Base-by-base conservation (phyloP, 2,113 vertebrate species). In the Promerops cafer region DNA sequence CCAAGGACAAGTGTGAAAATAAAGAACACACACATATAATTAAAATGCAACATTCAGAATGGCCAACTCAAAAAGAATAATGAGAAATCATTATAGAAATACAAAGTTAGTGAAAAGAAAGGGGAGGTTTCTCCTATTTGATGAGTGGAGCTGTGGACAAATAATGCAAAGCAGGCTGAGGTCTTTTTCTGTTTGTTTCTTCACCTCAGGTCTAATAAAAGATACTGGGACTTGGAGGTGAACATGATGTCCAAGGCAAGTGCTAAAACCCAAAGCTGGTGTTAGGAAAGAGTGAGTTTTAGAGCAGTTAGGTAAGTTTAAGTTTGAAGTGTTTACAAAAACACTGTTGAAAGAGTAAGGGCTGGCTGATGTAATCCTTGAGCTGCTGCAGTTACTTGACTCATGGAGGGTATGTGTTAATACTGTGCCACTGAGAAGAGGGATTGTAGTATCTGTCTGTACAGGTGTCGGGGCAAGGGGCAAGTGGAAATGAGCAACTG, bases 301-400 rank as follows among this genome's bases (percentile, higher is more conserved):
- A 54, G 39, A 70, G 23, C 42, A 59, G 53, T 88, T 77, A 42
- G 8, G 3, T 64, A 78, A 70, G 33, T 91, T 87, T 71, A 70
- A 82, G 10, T 83, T 57, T 56, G 26, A 89, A 81, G 52, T 77
- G 47, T 89, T 94, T 33, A 28, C 56, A 92, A 61, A 89, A 80
- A 5, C 14, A 6, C 47, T 54, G 2, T 39, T 83, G 45, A 74
- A 83, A 74, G 47, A 18, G 23, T 69, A 40, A 39, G 71, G 87
- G 60, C 35, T 87, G 56, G 64, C 52, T 95, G 80, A 81, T 92
- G 80, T 90, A 94, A 93, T 83, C 60, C 35, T 60, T 75, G 86
- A 89, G 72, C 64, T 94, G 59, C 66, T 90, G 63, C 59, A 72
- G 59, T 79, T 75, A 42, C 42, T 88, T 75, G 78, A 39, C 72